Evolutionary conservation across 2,888 invertebrate genomes (phyloP).

Genomic region (Sphinx pinastri): DNA sequence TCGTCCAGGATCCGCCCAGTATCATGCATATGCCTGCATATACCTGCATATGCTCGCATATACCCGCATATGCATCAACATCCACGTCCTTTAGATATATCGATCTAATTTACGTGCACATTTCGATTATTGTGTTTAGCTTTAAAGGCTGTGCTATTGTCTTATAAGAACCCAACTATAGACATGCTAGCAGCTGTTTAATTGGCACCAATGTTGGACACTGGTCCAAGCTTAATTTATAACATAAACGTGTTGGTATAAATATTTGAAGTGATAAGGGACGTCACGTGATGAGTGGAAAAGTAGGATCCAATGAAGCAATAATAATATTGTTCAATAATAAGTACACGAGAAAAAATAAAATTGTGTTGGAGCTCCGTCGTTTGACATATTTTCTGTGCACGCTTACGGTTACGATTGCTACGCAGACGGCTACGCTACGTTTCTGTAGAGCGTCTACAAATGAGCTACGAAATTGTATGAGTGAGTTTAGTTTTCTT

Average conservation of each 20-base stretch:
- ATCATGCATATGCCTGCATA: slow-evolving; percentile 7
- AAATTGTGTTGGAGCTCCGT: slow-evolving; percentile 10
- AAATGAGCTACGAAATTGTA: slow-evolving; percentile 20
- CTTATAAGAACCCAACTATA: slow-evolving; percentile 3
- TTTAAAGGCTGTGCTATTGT: slow-evolving; percentile 16
- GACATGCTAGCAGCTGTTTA: background rate
- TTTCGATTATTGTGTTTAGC: slow-evolving; percentile 13
- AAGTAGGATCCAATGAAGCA: background rate
- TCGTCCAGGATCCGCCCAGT: slow-evolving; percentile 61
- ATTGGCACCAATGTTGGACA: slow-evolving; percentile 14
- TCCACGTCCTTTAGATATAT: slow-evolving; percentile 42
- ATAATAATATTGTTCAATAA: slow-evolving; percentile 8
- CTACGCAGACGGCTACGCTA: slow-evolving; percentile 19
- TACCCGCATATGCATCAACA: slow-evolving; percentile 37
- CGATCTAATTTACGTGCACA: slow-evolving; percentile 30
- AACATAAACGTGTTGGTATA: background rate
- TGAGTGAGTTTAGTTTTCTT: slow-evolving; percentile 4
- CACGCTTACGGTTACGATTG: slow-evolving; percentile 12
- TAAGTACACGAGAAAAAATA: background rate
- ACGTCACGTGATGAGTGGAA: background rate
- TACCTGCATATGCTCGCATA: slow-evolving; percentile 1
- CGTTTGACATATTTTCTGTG: background rate
- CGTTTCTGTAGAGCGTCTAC: slow-evolving; percentile 10
- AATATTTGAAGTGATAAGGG: background rate
- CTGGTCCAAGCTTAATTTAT: background rate